phyloP scores from a whole-genome alignment of 2,888 invertebrate species.

The Acanthosepion pharaonis region DNA sequence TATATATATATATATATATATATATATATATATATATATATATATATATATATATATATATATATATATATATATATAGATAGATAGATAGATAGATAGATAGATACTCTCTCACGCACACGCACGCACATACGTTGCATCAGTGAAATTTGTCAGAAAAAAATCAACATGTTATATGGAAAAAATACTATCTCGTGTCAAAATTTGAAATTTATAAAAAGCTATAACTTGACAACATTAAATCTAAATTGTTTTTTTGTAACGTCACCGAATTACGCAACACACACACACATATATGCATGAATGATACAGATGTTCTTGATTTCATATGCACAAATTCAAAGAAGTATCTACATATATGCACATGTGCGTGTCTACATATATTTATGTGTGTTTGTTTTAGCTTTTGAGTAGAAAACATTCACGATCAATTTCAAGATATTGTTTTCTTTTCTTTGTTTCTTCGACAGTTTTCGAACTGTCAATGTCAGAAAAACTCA shows the following conservation, averaged over 20 bases:
- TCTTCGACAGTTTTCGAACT: background rate
- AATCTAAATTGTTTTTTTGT: too few species aligned
- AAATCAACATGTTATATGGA: too few species aligned
- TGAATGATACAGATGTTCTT: background rate
- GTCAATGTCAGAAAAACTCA: background rate
- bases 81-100: too few species aligned
- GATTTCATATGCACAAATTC: background rate
- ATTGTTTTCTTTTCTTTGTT: background rate
- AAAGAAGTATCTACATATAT: background rate
- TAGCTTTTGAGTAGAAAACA: background rate
- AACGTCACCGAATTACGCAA: too few species aligned
- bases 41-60: background rate
- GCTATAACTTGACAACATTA: too few species aligned
- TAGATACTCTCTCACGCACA: too few species aligned
- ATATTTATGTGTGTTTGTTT: background rate
- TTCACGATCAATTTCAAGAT: background rate
- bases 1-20: background rate
- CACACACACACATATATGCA: too few species aligned
- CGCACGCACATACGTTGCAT: too few species aligned
- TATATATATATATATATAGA: background rate
- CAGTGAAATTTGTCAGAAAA: too few species aligned
- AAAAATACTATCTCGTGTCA: too few species aligned
- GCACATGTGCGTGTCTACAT: too few species aligned
- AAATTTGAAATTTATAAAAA: too few species aligned
- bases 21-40: background rate